A percentile compares a stretch with the other conserved stretches of the same genome.
phyloP scores from a whole-genome alignment of 1,140 invertebrate genomes.

The Neodiprion virginianus region DNA sequence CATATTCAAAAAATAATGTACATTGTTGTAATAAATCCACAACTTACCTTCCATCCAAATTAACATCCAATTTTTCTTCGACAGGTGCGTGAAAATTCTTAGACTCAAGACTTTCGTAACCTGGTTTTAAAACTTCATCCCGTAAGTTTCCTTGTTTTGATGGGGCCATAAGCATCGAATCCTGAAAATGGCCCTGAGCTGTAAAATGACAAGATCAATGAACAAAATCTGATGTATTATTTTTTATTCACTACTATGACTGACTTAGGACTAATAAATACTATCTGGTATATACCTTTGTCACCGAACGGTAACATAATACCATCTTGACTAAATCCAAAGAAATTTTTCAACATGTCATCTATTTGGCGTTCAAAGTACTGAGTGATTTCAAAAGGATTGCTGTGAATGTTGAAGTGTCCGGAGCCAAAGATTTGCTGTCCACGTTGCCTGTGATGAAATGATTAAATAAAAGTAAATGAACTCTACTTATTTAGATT shows the following conservation, averaged over 20 bases:
- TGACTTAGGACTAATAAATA: conserved; percentile 1
- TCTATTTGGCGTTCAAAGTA: conserved; percentile 52
- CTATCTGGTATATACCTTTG: conserved; percentile 15
- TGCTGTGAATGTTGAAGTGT: conserved; percentile 43
- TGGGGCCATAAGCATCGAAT: conserved; percentile 19
- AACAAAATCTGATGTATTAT: conserved; percentile 4
- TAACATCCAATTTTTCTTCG: conserved; percentile 50
- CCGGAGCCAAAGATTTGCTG: conserved; percentile 3
- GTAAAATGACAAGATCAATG: not conserved
- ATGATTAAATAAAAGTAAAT: not conserved
- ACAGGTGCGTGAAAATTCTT: conserved; percentile 18
- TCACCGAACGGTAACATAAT: conserved; percentile 13
- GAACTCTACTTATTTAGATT: no score
- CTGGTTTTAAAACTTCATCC: conserved; percentile 58
- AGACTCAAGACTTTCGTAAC: conserved; percentile 38
- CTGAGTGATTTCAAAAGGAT: conserved; percentile 48
- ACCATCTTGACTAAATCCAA: conserved; percentile 27
- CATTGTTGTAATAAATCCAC: conserved; percentile 4
- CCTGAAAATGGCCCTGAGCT: conserved; percentile 19
- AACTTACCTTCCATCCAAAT: conserved; percentile 64
- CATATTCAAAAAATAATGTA: no score
- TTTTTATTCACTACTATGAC: not conserved
- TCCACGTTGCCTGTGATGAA: conserved; percentile 26
- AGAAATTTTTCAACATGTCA: conserved; percentile 39
- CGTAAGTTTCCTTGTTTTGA: conserved; percentile 41